Percentiles rank a stretch among this genome's conserved stretches.
phyloP scores from a whole-genome alignment of 2,888 invertebrate species.

The Chromoteleia sp. region DNA sequence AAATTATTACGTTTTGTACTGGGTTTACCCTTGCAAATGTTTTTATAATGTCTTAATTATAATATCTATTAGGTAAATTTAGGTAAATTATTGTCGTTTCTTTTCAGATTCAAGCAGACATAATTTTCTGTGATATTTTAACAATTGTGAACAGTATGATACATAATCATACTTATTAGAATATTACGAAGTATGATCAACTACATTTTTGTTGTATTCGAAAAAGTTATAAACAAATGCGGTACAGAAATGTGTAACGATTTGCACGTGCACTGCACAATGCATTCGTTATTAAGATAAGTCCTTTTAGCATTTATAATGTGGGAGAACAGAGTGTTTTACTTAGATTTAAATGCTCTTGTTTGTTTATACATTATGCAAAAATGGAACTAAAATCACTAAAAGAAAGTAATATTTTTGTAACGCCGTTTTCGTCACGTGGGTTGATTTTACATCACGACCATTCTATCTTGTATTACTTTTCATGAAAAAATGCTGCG shows the following conservation, averaged over 20 bases:
- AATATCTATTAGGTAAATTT: too few species aligned
- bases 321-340: conserved; percentile 18
- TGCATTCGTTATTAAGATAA: conserved; percentile 16
- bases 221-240: conserved; percentile 13
- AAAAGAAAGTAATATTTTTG: conserved; percentile 16
- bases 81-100: too few species aligned
- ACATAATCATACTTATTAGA: too few species aligned
- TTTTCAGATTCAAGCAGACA: too few species aligned
- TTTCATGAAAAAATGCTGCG: conserved; percentile 25
- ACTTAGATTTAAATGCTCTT: conserved; percentile 33
- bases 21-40: too few species aligned
- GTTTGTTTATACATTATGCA: conserved; percentile 34
- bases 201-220: neutral
- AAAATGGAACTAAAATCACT: conserved; percentile 12
- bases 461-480: conserved; percentile 35
- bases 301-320: conserved; percentile 27
- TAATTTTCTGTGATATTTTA: too few species aligned
- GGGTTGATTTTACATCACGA: conserved; percentile 23
- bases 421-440: conserved; percentile 32
- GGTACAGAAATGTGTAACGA: conserved; percentile 11
- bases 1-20: too few species aligned
- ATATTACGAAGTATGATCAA: too few species aligned
- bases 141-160: too few species aligned
- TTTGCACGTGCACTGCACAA: conserved; percentile 8
- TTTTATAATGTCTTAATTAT: too few species aligned